phyloP scores from a whole-genome alignment of 2,888 invertebrate species.

The Aporophyla lueneburgensis region DNA sequence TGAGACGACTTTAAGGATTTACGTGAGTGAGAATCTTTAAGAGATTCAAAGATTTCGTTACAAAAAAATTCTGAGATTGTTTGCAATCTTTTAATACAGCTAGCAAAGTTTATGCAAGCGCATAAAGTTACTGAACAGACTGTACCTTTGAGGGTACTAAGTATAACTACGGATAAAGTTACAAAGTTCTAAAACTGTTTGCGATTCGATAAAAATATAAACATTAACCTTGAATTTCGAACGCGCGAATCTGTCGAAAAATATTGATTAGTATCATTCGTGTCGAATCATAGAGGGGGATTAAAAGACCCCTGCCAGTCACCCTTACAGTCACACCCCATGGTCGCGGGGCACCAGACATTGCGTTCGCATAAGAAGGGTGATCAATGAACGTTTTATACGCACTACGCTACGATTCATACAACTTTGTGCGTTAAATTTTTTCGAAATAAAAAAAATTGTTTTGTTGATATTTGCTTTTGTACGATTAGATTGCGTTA shows the following conservation, averaged over 20 bases:
- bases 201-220: not conserved
- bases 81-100: not conserved
- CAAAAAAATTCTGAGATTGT: not conserved
- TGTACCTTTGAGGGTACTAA: not conserved
- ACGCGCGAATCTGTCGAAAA: conserved; percentile 45
- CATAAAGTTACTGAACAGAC: not conserved
- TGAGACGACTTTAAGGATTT: conserved; percentile 10
- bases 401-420: conserved; percentile 40
- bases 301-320: conserved; percentile 54
- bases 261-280: conserved; percentile 62
- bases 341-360: conserved; percentile 29
- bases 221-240: conserved; percentile 21
- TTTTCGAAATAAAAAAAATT: conserved; percentile 26
- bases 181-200: not conserved
- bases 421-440: conserved; percentile 48
- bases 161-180: not conserved
- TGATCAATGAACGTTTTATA: conserved; percentile 41
- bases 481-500: conserved; percentile 35
- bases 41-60: not conserved
- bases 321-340: conserved; percentile 59
- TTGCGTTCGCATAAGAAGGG: conserved; percentile 41
- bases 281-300: conserved; percentile 59
- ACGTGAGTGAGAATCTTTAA: not conserved
- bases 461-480: conserved; percentile 32
- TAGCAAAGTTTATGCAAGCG: not conserved